Conservation (phyloP, 1,140 invertebrate species). For the Pseudobourletiella spinata region DNA sequence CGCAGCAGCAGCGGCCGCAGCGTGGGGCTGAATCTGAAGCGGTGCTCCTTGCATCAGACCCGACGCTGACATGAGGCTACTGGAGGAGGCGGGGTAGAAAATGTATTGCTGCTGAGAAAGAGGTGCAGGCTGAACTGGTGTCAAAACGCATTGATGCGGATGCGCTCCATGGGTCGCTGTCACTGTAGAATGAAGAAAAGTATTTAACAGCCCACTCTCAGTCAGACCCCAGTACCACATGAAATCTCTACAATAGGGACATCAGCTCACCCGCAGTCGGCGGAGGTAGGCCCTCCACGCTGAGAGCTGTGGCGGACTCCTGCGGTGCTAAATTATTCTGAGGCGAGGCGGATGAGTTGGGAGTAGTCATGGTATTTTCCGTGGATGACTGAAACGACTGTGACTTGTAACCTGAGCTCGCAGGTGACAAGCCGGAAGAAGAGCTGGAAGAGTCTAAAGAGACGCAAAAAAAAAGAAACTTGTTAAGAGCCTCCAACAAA, state of each 20-base stretch:
- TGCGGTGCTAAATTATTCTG: slow-evolving; percentile 39
- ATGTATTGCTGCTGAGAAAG: not conserved
- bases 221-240: not conserved
- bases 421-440: slow-evolving; percentile 64
- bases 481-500: no score
- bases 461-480: no score
- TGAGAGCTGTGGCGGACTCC: not conserved
- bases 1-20: no score
- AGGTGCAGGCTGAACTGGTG: not conserved
- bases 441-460: slow-evolving; percentile 58
- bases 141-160: not conserved
- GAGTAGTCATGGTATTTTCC: slow-evolving; percentile 51
- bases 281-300: not conserved
- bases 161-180: not conserved
- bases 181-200: not conserved
- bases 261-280: not conserved
- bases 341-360: slow-evolving; percentile 56
- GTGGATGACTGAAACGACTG: slow-evolving; percentile 61
- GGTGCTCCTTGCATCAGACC: slow-evolving; percentile 6
- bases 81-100: not conserved
- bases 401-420: slow-evolving; percentile 69
- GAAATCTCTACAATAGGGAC: no score
- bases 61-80: not conserved
- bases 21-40: slow-evolving; percentile 8
- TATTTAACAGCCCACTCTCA: not conserved